Base-by-base conservation (phyloP, 92 coral and sea anemone genomes). In the Porites evermanni region DNA sequence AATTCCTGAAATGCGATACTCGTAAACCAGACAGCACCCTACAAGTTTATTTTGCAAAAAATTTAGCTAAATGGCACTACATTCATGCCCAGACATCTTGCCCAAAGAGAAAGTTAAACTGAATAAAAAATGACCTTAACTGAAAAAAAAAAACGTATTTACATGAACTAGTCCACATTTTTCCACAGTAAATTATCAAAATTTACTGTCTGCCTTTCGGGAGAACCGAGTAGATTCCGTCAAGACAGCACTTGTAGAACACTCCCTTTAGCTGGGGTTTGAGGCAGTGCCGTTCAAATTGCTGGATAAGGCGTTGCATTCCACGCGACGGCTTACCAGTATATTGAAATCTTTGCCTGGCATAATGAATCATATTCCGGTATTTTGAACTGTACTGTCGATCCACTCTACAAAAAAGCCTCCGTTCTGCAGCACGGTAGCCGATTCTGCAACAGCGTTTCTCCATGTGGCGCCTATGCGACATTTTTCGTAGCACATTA, bases 391-490 rank as follows among this genome's bases (percentile, higher is more conserved):
- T 63, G 85, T 75, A 91, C 58, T 19, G 61, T 2, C 66, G 51
- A 70, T 82, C 82, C 13, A 77, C 52, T 67, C 67, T 56, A 61
- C 93, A 91, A 63, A 32, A 87, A 38, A 86, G 80, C 59, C 65
- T 69, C 26, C 88, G 84, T 51, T 87, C 78, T 9, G 91, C 91
- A 7, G 93, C 93, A 26, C 60, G 72, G 51, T 87, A 87, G 14
- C 93, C 93, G 64, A 87, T 80, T 56, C 84, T 76, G 21, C 93
- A 91, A 47, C 93, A 91, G 7, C 88, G 74, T 69, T 88, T 76
- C 8, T 81, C 77, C 51, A 89, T 29, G 77, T 71, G 83, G 17
- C 70, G 52, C 53, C 86, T 81, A 18, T 24, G 64, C 1, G 52
- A 56, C 69, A 8, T n/a, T 6, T 81, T 67, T n/a, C 78, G 38